These are phyloP conservation scores for Tragelaphus scriptus DNA, from an alignment of 2,113 vertebrate species.

Conservation along the genomic window DNA sequence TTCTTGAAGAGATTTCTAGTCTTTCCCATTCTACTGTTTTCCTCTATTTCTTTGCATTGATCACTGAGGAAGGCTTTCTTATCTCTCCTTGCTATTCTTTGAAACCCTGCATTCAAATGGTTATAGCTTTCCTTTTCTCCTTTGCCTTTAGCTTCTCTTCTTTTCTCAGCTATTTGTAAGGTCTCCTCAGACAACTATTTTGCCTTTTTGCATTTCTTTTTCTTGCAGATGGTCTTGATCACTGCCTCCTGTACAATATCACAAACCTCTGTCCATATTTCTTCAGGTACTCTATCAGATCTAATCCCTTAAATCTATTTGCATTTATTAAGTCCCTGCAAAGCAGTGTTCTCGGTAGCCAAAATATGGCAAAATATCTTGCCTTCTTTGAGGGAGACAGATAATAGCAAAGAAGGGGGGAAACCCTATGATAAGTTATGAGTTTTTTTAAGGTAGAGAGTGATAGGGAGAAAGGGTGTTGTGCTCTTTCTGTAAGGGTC, in stretches of 20 bases:
- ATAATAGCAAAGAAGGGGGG: neutral
- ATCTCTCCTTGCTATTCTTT: neutral
- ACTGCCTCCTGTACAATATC: neutral
- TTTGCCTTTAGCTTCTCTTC: neutral
- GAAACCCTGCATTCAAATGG: neutral
- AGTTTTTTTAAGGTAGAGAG: neutral
- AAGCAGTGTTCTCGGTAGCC: neutral
- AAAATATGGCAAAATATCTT: neutral
- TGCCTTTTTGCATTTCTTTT: neutral
- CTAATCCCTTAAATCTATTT: neutral
- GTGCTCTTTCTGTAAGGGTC: neutral
- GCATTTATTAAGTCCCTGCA: neutral
- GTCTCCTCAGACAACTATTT: neutral
- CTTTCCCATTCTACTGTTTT: neutral
- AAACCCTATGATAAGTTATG: neutral
- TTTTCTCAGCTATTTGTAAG: neutral
- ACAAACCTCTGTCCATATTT: neutral
- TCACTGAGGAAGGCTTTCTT: neutral
- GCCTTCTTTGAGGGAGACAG: neutral
- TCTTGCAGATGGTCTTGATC: neutral
- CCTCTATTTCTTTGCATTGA: neutral
- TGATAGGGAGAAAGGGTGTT: neutral
- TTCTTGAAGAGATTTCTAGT: neutral
- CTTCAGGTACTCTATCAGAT: neutral
- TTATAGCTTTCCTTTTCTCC: neutral